Evolutionary conservation across 1,140 invertebrate species (phyloP), one percentile per base, ranked within the genome.

Genomic region (Tetramorium simillimum): DNA sequence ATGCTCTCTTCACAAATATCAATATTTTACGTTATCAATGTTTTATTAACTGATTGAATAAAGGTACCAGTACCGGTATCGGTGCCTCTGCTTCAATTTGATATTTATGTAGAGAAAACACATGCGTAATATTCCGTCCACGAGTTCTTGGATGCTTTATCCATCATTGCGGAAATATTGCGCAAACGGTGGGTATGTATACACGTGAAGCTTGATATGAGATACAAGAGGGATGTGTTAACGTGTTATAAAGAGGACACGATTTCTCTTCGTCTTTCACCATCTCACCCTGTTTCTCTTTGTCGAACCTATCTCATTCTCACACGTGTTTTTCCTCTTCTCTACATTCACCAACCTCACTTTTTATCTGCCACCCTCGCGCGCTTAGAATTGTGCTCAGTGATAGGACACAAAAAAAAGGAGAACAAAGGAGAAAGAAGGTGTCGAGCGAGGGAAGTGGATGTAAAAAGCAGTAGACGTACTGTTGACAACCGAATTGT

Each of bases 401-500:
- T 43, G 73, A 88, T 86, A 73, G 69, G n/a, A 65, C 16, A 28
- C 24, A 70, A 84, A 78, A 77, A 63, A 62, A 33, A 65, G 18
- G 60, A 88, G 70, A 76, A 53, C 21, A 63, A 89, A 77, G 51
- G 58, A 65, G 51, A 87, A 51, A 62, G 73, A 69, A 49, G 37
- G 49, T 72, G 51, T 58, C 53, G 53, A 76, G 73, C 16, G 51
- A 87, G 58, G 81, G 14, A 37, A 75, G 53, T 72, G 40, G 49
- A 76, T 62, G 56, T 82, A 87, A 87, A 90, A 89, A 67, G 40
- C 12, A 37, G 18, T 51, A 33, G 53, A 62, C 24, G 46, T 56
- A 85, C 14, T 33, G 81, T 73, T 63, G 88, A 90, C 76, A 91
- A 92, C 86, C 86, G 88, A 88, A 86, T 91, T 84, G 89, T 80